Conservation (phyloP, 2,113 vertebrate genomes). For the Chaenocephalus aceratus region DNA sequence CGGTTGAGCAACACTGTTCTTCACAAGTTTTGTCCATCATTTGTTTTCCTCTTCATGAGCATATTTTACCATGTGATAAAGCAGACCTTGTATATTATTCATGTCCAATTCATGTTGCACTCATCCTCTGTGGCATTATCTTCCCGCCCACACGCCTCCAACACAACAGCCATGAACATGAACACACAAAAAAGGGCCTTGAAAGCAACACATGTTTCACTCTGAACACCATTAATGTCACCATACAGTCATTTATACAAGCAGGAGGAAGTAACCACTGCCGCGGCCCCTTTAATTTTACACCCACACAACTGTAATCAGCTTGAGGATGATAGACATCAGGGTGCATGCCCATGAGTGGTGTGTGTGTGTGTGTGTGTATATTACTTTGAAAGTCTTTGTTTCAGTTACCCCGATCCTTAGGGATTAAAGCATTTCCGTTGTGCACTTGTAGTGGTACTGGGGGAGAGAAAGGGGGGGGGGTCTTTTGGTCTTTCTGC, state of each 20-base stretch:
- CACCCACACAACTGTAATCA: constrained; percentile 53
- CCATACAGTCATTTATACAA: constrained; percentile 30
- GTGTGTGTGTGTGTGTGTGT: constrained; percentile 10
- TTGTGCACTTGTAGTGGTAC: neutral
- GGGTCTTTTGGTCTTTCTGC: neutral
- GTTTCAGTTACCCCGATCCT: constrained; percentile 23
- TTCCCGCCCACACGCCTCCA: constrained; percentile 27
- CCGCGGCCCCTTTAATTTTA: constrained; percentile 48
- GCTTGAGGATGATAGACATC: constrained; percentile 18
- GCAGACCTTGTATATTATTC: constrained; percentile 7
- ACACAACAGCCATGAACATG: constrained; percentile 15
- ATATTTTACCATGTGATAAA: constrained; percentile 31
- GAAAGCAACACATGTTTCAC: constrained; percentile 12
- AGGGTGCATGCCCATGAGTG: constrained; percentile 8
- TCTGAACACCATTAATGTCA: constrained; percentile 31
- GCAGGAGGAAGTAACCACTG: constrained; percentile 27
- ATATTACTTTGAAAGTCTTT: constrained; percentile 24
- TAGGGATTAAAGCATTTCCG: constrained; percentile 45
- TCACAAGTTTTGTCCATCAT: neutral
- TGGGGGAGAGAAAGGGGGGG: too few species aligned
- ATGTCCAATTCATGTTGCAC: constrained; percentile 2
- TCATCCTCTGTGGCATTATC: constrained; percentile 21
- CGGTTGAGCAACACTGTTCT: too few species aligned
- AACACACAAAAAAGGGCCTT: constrained; percentile 19
- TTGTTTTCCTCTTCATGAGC: neutral